These are phyloP conservation scores for Chionoecetes opilio DNA, from an alignment of 1,140 invertebrate genomes.

Conservation along the genomic window DNA sequence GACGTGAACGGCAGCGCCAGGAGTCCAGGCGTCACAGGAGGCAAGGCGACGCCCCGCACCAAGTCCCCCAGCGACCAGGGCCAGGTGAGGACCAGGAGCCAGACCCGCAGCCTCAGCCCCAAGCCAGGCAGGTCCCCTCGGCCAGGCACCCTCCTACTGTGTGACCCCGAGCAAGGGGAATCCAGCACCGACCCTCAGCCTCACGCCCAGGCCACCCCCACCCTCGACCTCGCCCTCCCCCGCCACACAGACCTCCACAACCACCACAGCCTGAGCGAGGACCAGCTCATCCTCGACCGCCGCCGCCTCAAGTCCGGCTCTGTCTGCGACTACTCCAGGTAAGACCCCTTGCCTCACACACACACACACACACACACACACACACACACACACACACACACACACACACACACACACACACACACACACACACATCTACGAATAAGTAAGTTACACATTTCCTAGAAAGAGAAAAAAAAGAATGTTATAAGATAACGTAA, in stretches of 20 bases:
- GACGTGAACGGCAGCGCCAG: constrained; percentile 50
- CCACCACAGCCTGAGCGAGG: constrained; percentile 35
- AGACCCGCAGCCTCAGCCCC: not conserved
- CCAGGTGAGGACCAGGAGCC: not conserved
- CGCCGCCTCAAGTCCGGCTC: constrained; percentile 62
- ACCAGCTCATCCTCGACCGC: not conserved
- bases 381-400: constrained; percentile 58
- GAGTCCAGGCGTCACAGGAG: not conserved
- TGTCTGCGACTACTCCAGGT: constrained; percentile 69
- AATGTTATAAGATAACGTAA: not conserved
- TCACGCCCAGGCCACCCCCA: not conserved
- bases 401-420: constrained; percentile 9
- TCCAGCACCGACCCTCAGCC: not conserved
- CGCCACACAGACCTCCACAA: not conserved
- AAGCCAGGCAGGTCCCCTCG: not conserved
- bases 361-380: constrained; percentile 34
- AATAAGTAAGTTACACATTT: too few relatives aligned
- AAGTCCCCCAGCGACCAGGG: not conserved
- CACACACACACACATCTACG: too few relatives aligned
- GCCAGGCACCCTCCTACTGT: not conserved
- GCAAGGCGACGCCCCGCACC: not conserved
- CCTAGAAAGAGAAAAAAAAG: constrained; percentile 3
- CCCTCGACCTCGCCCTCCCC: not conserved
- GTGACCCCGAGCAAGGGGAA: not conserved
- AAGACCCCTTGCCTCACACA: too few relatives aligned